Conservation (phyloP, 2,797 vertebrate genomes). For the Crenuchus spilurus region DNA sequence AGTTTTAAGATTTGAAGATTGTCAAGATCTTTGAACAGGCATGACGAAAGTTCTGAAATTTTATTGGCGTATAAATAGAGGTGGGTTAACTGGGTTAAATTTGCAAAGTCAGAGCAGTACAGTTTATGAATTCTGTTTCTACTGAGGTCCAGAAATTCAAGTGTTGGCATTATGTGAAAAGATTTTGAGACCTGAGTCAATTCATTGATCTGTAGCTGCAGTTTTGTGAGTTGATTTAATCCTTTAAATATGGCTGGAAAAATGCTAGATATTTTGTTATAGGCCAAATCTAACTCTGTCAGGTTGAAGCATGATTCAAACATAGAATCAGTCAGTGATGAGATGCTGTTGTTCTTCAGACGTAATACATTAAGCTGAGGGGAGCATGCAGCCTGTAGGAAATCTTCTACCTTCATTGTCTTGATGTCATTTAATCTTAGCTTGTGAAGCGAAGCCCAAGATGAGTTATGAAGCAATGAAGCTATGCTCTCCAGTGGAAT, state of each 20-base stretch:
- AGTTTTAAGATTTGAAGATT: constrained; percentile 51
- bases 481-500: constrained; percentile 41
- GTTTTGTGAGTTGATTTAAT: constrained; percentile 30
- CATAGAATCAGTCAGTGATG: constrained; percentile 21
- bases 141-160: constrained; percentile 60
- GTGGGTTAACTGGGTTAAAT: constrained; percentile 42
- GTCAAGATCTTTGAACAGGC: constrained; percentile 39
- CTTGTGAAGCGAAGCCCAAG: constrained; percentile 47
- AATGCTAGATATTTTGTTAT: constrained; percentile 39
- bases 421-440: constrained; percentile 60
- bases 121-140: constrained; percentile 51
- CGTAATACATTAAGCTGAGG: constrained; percentile 54
- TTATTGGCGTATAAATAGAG: constrained; percentile 55
- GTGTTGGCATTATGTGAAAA: constrained; percentile 51
- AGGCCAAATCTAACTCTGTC: constrained; percentile 44
- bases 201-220: constrained; percentile 39
- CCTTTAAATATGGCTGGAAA: constrained; percentile 46
- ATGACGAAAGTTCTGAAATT: constrained; percentile 39
- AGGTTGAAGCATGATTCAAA: constrained; percentile 42
- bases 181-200: constrained; percentile 30
- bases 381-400: constrained; percentile 63
- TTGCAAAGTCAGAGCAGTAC: constrained; percentile 49
- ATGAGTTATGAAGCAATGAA: constrained; percentile 48
- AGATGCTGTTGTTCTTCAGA: constrained; percentile 59
- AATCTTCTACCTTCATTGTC: constrained; percentile 42